Evolutionary conservation across 2,113 vertebrate species (phyloP), one percentile per base, ranked within the genome.

Genomic region (Corythoichthys intestinalis): DNA sequence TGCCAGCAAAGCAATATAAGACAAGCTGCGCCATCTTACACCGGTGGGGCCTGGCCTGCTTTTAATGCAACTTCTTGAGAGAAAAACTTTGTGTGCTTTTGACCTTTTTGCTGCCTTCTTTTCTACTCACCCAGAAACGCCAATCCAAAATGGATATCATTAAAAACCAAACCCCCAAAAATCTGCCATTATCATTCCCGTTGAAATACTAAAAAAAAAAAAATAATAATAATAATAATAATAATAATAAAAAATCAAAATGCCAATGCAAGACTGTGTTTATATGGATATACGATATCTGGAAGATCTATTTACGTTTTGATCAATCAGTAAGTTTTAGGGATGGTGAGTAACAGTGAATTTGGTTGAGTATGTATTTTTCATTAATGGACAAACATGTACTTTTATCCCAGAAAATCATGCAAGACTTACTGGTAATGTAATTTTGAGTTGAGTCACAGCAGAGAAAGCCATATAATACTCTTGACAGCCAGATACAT

Each of bases 11-110:
- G 80, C 77, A 87, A 90, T 79, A 81, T 85, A 83, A 89, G 86
- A 88, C 86, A 89, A 83, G 83, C 82, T 87, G 84, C 67, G 66
- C 67, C 86, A 83, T 88, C 78, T 83, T 86, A 86, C 79, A 84
- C 82, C 80, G 80, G 83, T 72, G 76, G 84, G 82, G 82, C 81
- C 66, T 76, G 76, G 73, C 79, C 86, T 74, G 78, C 72, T 76
- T 79, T 77, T 85, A 83, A 85, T 84, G 73, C 71, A 53, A 4
- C 77, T 62, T 59, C 71, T 75, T 83, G 77, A 88, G 82, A 80
- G 70, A 69, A 72, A 34, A 70, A 70, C 70, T 83, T 67, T 74
- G 72, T 79, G 71, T 70, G 69, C 77, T 73, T 68, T 53, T 8
- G 41, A 59, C 46, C 50, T 66, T 38, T 62, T 54, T 13, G 60